phyloP scores from a whole-genome alignment of 2,113 vertebrate genomes.

The Macaca nemestrina region DNA sequence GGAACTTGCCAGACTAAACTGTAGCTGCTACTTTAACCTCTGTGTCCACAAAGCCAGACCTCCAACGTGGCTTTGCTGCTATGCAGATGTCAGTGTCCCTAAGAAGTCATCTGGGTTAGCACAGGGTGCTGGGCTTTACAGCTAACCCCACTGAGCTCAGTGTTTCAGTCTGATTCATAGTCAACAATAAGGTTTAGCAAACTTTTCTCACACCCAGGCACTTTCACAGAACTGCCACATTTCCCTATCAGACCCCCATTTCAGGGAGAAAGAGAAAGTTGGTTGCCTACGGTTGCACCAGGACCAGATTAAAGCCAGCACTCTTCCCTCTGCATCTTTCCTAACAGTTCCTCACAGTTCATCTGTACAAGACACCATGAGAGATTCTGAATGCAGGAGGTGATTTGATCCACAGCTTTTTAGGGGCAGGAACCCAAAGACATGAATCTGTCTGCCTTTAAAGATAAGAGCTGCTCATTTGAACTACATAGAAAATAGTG shows the following conservation, averaged over 20 bases:
- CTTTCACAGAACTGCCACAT: background rate
- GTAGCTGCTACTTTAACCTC: background rate
- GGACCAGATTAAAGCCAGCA: background rate
- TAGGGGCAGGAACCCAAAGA: background rate
- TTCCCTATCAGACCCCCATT: background rate
- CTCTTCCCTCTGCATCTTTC: background rate
- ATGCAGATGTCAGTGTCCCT: background rate
- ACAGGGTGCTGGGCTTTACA: background rate
- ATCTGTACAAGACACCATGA: background rate
- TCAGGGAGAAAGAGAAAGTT: background rate
- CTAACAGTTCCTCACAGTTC: background rate
- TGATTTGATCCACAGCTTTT: background rate
- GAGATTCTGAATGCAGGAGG: background rate
- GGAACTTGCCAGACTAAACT: conserved; percentile 58
- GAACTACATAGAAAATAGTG: background rate
- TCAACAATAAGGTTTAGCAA: too few relatives aligned
- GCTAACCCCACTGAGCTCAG: background rate
- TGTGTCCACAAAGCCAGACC: conserved; percentile 12
- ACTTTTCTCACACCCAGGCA: accelerated
- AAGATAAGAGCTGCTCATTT: background rate
- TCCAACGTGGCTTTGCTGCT: background rate
- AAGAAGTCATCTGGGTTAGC: background rate
- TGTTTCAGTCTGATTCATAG: background rate
- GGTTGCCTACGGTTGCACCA: accelerated
- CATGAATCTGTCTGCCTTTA: background rate